Conservation (phyloP, 1,140 invertebrate genomes). For the Pogonognathellus flavescens region DNA sequence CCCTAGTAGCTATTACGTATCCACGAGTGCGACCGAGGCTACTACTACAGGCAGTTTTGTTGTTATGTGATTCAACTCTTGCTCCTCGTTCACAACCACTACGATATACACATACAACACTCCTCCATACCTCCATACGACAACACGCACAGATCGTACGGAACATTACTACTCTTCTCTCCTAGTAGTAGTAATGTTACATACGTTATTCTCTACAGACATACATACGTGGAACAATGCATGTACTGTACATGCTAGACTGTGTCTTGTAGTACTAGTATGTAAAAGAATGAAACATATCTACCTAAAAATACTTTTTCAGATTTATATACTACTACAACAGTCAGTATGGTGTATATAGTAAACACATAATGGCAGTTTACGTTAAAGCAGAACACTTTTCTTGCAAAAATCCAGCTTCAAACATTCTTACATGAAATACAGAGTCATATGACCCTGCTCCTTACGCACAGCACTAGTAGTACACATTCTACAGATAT, state of each 20-base stretch:
- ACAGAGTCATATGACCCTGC: too few relatives aligned
- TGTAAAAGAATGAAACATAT: not conserved
- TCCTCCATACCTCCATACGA: not conserved
- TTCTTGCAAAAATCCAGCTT: too few relatives aligned
- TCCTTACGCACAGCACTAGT: too few relatives aligned
- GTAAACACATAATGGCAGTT: too few relatives aligned
- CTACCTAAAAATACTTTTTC: not conserved
- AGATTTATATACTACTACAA: not conserved
- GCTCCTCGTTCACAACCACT: conserved; percentile 8
- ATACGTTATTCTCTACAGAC: not conserved
- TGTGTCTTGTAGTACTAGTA: not conserved
- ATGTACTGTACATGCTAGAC: not conserved
- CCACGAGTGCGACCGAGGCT: not conserved
- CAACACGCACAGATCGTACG: too few relatives aligned
- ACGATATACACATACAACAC: not conserved
- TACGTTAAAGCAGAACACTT: too few relatives aligned
- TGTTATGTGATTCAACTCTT: conserved; percentile 32
- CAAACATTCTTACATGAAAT: too few relatives aligned
- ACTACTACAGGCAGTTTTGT: conserved; percentile 2
- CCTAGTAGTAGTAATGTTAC: not conserved
- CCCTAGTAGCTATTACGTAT: not conserved
- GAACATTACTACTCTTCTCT: too few relatives aligned
- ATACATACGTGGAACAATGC: not conserved
- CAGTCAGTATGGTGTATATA: not conserved
- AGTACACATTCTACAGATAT: too few relatives aligned